phyloP scores from a whole-genome alignment of 1,140 invertebrate genomes.

The Akabosia matsudoensis region DNA sequence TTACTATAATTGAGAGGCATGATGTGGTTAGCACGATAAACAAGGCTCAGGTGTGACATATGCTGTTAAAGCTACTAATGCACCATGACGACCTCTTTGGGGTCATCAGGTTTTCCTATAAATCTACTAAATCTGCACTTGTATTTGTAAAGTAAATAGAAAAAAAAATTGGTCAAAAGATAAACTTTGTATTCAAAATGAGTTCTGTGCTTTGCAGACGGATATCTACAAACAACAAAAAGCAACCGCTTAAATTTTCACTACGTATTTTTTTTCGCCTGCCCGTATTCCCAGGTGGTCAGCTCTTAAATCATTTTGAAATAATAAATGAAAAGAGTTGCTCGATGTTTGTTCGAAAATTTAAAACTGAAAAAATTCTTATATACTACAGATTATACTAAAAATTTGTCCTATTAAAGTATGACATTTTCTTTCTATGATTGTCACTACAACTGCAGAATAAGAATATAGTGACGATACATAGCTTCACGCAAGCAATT shows the following conservation, averaged over 20 bases:
- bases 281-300: slow-evolving; percentile 22
- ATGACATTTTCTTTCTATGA: no score
- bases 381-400: no score
- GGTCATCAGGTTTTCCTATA: no score
- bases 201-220: not conserved
- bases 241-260: no score
- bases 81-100: no score
- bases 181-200: not conserved
- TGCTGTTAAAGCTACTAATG: not conserved
- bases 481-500: no score
- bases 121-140: no score
- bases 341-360: not conserved
- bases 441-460: no score
- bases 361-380: not conserved
- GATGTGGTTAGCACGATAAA: not conserved
- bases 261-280: not conserved
- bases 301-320: slow-evolving; percentile 11
- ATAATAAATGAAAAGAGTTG: not conserved
- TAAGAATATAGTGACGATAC: no score
- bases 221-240: not conserved
- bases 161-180: no score
- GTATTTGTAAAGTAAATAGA: no score
- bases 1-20: slow-evolving; percentile 14
- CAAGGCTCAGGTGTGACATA: slow-evolving; percentile 5
- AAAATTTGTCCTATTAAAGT: no score